Conservation (phyloP, 2,797 vertebrate genomes). For the Allobates femoralis region DNA sequence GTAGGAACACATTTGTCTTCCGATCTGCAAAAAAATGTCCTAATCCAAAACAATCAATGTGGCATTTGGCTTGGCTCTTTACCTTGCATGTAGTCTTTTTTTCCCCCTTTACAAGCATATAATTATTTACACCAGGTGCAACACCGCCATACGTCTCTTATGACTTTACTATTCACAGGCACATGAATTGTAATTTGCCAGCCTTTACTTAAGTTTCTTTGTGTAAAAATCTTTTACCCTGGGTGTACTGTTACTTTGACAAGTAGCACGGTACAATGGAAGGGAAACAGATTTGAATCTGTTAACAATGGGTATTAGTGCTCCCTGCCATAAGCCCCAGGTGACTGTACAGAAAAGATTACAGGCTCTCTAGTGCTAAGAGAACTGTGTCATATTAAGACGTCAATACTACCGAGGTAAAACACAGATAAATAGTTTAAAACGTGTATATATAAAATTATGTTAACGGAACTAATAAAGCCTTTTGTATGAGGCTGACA, state of each 20-base stretch:
- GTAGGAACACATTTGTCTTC: conserved; percentile 63
- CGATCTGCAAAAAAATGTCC: conserved; percentile 21
- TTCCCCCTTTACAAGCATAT: conserved; percentile 47
- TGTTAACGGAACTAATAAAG: conserved; percentile 58
- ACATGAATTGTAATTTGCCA: conserved; percentile 67
- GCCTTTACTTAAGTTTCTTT: conserved; percentile 67
- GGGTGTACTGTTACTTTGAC: conserved; percentile 64
- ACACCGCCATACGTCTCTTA: conserved; percentile 62
- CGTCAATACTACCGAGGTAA: neutral
- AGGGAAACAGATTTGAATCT: conserved; percentile 74
- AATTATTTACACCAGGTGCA: conserved; percentile 76
- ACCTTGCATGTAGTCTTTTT: conserved; percentile 63
- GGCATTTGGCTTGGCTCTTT: conserved; percentile 61
- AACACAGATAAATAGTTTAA: conserved; percentile 46
- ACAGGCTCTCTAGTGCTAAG: conserved; percentile 55
- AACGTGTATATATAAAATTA: conserved; percentile 53
- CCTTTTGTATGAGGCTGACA: conserved; percentile 44
- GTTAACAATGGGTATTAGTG: conserved; percentile 67
- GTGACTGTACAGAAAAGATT: conserved; percentile 58
- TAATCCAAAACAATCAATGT: conserved; percentile 63
- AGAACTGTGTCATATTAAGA: conserved; percentile 23
- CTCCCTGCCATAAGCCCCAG: conserved; percentile 64
- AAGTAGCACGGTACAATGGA: conserved; percentile 65
- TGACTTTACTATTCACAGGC: conserved; percentile 62
- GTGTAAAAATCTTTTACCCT: conserved; percentile 66